Base-by-base conservation (phyloP, 1,140 invertebrate genomes). In the Zaprionus ghesquierei region DNA sequence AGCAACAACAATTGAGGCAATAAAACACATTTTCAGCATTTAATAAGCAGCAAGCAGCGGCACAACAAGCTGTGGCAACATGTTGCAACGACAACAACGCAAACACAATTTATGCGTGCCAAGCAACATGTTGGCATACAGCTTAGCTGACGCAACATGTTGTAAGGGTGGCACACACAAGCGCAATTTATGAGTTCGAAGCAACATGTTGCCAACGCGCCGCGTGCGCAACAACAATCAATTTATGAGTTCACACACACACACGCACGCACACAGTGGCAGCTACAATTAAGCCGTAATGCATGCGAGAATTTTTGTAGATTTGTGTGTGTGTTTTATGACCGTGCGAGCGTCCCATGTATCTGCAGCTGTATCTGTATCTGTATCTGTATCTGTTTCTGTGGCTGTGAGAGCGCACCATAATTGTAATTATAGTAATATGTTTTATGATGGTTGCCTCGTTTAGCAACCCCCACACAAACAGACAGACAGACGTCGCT, bases 341-440 rank as follows among this genome's bases (percentile, higher is more conserved):
- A 81, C 78, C 81, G 86, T 81, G 81, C 81, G 78, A 77, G 69
- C 68, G 51, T 13, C 35, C 35, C n/a, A 38, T 38, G 35, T 38
- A 38, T 35, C 33, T 35, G 51, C 69, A 72, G 77, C 72, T 82
- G 84, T 41, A 41, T 76, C 77, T 86, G 77, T 77, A 78, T 86
- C 33, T 27, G 13, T 62, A 27, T 59, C 29, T 44, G 4, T 73
- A 33, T 25, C 64, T 58, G 64, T 74, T 35, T 68, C 22, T 61
- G 15, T 60, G 51, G 49, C 46, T 63, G 23, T 46, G 77, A 73
- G 73, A 77, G 84, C 73, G 74, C 79, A 80, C 49, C 84, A 89
- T 89, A 89, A 89, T 89, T 89, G 84, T 89, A 89, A 89, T 89
- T 89, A 89, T 89, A 89, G 84, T 89, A 89, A 89, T 89, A 89